phyloP scores from a whole-genome alignment of 2,888 invertebrate genomes.

The Apotomis turbidana region DNA sequence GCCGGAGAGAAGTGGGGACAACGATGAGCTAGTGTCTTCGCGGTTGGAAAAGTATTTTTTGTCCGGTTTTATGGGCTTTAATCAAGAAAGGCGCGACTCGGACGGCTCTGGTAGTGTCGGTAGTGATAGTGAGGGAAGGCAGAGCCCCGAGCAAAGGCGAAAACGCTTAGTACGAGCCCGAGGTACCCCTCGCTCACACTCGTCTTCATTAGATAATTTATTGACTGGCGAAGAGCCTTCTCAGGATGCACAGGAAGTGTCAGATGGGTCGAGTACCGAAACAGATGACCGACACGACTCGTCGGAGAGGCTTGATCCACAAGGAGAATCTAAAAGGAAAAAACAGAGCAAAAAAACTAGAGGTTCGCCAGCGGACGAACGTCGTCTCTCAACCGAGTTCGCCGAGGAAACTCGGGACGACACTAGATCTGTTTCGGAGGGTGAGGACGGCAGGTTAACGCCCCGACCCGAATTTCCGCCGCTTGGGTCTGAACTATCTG shows the following conservation, averaged over 20 bases:
- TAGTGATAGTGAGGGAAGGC: slow-evolving; percentile 94
- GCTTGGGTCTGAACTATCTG: slow-evolving; percentile 83
- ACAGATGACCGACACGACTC: slow-evolving; percentile 86
- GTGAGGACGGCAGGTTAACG: slow-evolving; percentile 87
- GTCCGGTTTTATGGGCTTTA: slow-evolving; percentile 93
- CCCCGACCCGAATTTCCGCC: slow-evolving; percentile 87
- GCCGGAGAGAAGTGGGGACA: slow-evolving; percentile 83
- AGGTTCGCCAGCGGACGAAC: slow-evolving; percentile 85
- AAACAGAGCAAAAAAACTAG: slow-evolving; percentile 89
- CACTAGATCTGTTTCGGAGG: slow-evolving; percentile 84
- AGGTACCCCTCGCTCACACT: slow-evolving; percentile 92
- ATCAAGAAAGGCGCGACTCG: slow-evolving; percentile 89
- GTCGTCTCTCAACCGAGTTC: slow-evolving; percentile 86
- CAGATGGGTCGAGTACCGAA: slow-evolving; percentile 91
- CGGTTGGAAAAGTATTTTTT: slow-evolving; percentile 95
- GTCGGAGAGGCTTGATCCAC: slow-evolving; percentile 88
- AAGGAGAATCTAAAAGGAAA: slow-evolving; percentile 92
- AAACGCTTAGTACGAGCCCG: slow-evolving; percentile 92
- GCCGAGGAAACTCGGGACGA: slow-evolving; percentile 85
- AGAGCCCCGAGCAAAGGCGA: slow-evolving; percentile 93
- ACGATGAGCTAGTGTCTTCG: slow-evolving; percentile 91
- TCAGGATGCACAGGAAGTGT: slow-evolving; percentile 83
- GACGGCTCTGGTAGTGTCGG: slow-evolving; percentile 95
- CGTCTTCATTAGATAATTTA: slow-evolving; percentile 91
- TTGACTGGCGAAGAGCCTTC: slow-evolving; percentile 85